Evolutionary conservation across 2,888 invertebrate species (phyloP).

Genomic region (Disparrhopalites patrizii): DNA sequence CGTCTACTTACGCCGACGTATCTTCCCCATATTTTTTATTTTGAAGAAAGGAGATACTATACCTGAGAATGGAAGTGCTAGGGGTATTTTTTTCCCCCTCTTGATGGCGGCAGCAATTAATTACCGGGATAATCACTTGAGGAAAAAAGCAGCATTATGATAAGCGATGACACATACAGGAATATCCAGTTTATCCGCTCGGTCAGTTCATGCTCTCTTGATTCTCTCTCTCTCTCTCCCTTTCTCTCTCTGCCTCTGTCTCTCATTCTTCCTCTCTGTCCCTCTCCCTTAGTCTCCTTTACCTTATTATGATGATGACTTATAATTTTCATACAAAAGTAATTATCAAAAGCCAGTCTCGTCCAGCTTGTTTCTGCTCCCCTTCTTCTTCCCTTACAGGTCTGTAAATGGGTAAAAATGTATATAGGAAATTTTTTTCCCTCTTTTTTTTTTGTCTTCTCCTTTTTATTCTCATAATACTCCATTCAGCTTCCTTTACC

Average conservation of each 20-base stretch:
- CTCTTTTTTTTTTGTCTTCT: background rate
- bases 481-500: background rate
- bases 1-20: too few relatives aligned
- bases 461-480: background rate
- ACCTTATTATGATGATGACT: constrained; percentile 24
- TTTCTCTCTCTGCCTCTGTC: too few relatives aligned
- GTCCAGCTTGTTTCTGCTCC: constrained; percentile 21
- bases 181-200: constrained; percentile 29
- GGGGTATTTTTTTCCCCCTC: too few relatives aligned
- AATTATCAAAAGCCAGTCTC: constrained; percentile 28
- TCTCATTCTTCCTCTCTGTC: too few relatives aligned
- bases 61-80: constrained; percentile 19
- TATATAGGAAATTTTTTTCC: constrained; percentile 6
- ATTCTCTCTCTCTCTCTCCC: too few relatives aligned
- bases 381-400: background rate
- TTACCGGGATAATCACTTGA: constrained; percentile 24
- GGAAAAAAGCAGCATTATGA: constrained; percentile 29
- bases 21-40: too few relatives aligned
- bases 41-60: too few relatives aligned
- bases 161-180: constrained; percentile 29
- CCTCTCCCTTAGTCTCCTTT: too few relatives aligned
- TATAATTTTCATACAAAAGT: constrained; percentile 31
- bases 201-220: constrained; percentile 26
- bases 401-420: too few relatives aligned
- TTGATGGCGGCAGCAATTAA: constrained; percentile 30